Conservation (phyloP, 1,140 invertebrate genomes). For the Armadillidium nasatum region DNA sequence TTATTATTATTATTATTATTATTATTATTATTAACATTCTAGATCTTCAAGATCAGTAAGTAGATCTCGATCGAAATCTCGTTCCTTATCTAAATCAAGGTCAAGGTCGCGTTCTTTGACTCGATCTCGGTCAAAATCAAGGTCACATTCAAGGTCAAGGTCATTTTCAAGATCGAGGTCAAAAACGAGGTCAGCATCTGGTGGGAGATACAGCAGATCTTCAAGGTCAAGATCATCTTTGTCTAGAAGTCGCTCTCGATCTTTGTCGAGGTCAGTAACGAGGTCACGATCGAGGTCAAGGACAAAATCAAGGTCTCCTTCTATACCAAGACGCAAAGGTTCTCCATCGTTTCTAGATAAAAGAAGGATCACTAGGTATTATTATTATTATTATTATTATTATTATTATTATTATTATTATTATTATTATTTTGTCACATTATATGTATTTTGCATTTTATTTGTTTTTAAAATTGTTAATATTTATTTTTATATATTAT, state of each 20-base stretch:
- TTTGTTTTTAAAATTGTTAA: too few relatives aligned
- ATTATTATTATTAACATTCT: too few relatives aligned
- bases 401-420: too few relatives aligned
- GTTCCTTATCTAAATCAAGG: conserved; percentile 24
- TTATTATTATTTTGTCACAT: too few relatives aligned
- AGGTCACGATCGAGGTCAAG: conserved; percentile 40
- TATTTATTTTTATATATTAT: too few relatives aligned
- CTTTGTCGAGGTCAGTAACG: conserved; percentile 37
- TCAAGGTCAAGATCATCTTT: conserved; percentile 43
- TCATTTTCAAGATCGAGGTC: conserved; percentile 40
- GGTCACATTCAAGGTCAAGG: conserved; percentile 22
- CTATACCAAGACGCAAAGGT: conserved; percentile 77
- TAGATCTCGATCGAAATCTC: conserved; percentile 37
- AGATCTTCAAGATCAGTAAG: conserved; percentile 9
- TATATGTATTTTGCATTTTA: too few relatives aligned
- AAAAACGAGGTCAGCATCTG: conserved; percentile 26
- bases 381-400: too few relatives aligned
- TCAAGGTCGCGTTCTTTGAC: conserved; percentile 30
- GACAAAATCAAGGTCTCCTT: conserved; percentile 66
- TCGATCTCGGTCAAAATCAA: neutral
- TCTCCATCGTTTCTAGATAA: conserved; percentile 86
- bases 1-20: too few relatives aligned
- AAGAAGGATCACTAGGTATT: conserved; percentile 80
- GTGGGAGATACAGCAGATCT: conserved; percentile 3
- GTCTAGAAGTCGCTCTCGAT: conserved; percentile 32